These are phyloP conservation scores for Steatocranus sp. DNA, from an alignment of 2,797 vertebrate species.

Conservation along the genomic window DNA sequence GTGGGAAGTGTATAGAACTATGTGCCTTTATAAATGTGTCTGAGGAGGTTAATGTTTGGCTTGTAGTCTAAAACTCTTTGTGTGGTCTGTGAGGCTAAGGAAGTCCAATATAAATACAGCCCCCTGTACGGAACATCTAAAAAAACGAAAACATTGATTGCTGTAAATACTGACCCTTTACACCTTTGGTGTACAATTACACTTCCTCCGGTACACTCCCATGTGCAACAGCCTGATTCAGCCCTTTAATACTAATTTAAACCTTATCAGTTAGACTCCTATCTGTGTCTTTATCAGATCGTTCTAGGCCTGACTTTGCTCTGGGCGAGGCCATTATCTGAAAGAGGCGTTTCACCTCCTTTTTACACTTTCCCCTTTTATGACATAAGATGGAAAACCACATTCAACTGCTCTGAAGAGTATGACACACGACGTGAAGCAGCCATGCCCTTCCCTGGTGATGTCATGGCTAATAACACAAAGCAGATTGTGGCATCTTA, in stretches of 20 bases:
- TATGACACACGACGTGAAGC: constrained; percentile 21
- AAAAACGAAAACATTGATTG: neutral
- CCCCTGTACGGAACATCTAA: neutral
- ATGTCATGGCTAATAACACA: constrained; percentile 29
- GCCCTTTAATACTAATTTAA: neutral
- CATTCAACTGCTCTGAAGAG: neutral
- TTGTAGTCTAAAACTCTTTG: neutral
- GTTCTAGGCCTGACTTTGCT: neutral
- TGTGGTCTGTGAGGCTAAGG: neutral
- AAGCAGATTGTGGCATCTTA: neutral
- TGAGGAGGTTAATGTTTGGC: neutral
- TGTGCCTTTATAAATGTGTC: neutral
- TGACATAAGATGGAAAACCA: constrained; percentile 18
- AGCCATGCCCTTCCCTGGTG: constrained; percentile 33
- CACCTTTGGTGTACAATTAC: neutral
- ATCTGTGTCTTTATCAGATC: neutral
- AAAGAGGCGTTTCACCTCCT: neutral
- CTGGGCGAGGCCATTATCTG: neutral
- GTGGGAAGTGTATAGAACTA: neutral
- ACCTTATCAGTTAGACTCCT: neutral
- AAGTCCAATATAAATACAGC: neutral
- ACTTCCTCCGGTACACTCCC: neutral
- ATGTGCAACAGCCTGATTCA: neutral
- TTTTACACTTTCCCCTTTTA: neutral
- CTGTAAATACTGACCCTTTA: neutral